Conservation (phyloP, 2,113 vertebrate species). For the Callipepla squamata region DNA sequence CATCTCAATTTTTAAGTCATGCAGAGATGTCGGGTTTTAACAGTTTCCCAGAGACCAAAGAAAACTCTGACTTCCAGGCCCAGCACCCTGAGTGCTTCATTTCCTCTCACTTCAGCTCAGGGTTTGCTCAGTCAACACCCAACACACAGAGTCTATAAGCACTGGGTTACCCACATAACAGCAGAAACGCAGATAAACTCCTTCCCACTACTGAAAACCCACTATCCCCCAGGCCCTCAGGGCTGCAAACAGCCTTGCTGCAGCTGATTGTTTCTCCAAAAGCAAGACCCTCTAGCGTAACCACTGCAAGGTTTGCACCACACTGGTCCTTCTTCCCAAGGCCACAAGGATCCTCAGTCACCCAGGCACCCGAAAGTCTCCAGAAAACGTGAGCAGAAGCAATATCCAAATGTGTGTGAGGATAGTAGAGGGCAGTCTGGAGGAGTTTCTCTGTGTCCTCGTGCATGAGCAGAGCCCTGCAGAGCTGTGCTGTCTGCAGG, state of each 20-base stretch:
- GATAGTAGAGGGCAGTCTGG: not conserved
- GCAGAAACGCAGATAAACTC: not conserved
- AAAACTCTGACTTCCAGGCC: not conserved
- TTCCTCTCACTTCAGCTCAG: not conserved
- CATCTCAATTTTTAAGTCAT: rapidly evolving
- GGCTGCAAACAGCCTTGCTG: not conserved
- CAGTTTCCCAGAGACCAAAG: not conserved
- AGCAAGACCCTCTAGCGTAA: not conserved
- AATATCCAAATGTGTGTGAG: not conserved
- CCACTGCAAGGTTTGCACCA: not conserved
- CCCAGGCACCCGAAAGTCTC: not conserved
- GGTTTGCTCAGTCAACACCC: not conserved
- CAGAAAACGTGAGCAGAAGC: not conserved
- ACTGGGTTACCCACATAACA: rapidly evolving
- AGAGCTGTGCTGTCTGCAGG: not conserved
- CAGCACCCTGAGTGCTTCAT: rapidly evolving
- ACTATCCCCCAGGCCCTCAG: not conserved
- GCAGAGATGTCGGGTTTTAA: not conserved
- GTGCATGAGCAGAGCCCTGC: rapidly evolving
- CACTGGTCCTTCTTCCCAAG: rapidly evolving
- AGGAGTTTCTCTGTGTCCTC: not conserved
- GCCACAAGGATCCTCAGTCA: not conserved
- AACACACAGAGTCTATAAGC: not conserved
- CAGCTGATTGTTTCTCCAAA: not conserved
- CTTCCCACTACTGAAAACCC: not conserved